These are phyloP conservation scores for Trogon melanurus DNA, from an alignment of 2,113 vertebrate species.

Conservation along the genomic window DNA sequence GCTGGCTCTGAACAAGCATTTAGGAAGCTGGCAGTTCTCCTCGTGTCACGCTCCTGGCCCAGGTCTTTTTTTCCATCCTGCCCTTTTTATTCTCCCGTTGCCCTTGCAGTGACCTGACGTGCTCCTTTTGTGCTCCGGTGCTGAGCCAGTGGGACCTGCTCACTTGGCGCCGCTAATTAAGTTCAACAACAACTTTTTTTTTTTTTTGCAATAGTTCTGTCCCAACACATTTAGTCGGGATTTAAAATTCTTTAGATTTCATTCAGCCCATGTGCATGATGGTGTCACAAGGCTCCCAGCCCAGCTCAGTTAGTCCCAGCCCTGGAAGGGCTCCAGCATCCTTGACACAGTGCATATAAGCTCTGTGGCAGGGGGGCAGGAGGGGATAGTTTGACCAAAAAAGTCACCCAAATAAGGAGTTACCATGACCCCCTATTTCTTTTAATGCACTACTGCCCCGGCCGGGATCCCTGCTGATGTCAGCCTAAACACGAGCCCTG, in stretches of 20 bases:
- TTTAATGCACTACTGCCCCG: background rate
- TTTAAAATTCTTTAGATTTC: constrained; percentile 66
- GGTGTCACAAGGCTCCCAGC: constrained; percentile 29
- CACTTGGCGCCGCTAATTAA: background rate
- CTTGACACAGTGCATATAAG: background rate
- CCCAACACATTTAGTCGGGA: constrained; percentile 41
- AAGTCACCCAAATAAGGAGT: constrained; percentile 41
- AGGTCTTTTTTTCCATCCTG: constrained; percentile 51
- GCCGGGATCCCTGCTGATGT: background rate
- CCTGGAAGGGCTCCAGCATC: constrained; percentile 51
- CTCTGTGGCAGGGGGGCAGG: background rate
- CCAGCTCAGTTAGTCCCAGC: background rate
- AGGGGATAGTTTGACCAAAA: background rate
- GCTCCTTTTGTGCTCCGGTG: constrained; percentile 25
- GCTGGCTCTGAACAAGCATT: constrained; percentile 9
- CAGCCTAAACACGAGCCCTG: background rate
- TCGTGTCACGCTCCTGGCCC: constrained; percentile 52
- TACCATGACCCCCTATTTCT: background rate
- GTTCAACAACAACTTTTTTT: constrained; percentile 18
- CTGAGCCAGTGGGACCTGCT: constrained; percentile 47
- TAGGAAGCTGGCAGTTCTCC: constrained; percentile 54
- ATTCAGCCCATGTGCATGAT: background rate
- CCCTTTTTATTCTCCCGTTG: constrained; percentile 31
- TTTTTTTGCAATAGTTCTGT: background rate
- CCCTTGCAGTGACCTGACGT: constrained; percentile 25